Evolutionary conservation across 2,888 invertebrate genomes (phyloP).

Genomic region (Euphydryas editha): DNA sequence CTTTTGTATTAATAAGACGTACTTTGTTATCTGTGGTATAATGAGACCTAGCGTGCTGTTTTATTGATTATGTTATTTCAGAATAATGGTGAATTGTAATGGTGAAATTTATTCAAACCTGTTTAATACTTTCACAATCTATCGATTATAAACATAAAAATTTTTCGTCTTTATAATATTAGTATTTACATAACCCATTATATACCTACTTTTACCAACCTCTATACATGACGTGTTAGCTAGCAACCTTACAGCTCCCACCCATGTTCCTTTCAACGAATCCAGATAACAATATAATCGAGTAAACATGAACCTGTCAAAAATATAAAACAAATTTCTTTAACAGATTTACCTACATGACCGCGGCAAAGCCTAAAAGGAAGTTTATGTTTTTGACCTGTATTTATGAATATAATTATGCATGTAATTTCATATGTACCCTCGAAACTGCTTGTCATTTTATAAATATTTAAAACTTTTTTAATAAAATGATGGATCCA

Average conservation of each 20-base stretch:
- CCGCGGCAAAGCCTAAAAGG: too few species aligned
- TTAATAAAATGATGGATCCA: too few species aligned
- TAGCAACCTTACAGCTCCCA: neutral
- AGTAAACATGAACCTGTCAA: constrained; percentile 12
- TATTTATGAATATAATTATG: too few species aligned
- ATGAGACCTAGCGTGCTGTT: too few species aligned
- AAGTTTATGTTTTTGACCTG: too few species aligned
- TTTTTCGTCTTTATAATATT: neutral
- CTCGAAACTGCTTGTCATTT: too few species aligned
- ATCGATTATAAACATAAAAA: neutral
- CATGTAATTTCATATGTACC: too few species aligned
- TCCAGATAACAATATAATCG: constrained; percentile 54
- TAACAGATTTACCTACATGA: neutral
- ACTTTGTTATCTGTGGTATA: neutral
- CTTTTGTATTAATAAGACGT: neutral
- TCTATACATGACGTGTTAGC: neutral
- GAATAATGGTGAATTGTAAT: too few species aligned
- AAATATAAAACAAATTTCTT: constrained; percentile 12
- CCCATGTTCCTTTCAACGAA: constrained; percentile 29
- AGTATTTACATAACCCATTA: neutral
- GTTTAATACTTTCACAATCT: neutral
- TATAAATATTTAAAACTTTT: too few species aligned
- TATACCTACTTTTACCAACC: neutral
- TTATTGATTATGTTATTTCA: too few species aligned
- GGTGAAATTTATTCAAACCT: neutral